A percentile compares a stretch with the other conserved stretches of the same genome.
phyloP scores from a whole-genome alignment of 1,140 invertebrate species.

The Hypsibius dujardini region DNA sequence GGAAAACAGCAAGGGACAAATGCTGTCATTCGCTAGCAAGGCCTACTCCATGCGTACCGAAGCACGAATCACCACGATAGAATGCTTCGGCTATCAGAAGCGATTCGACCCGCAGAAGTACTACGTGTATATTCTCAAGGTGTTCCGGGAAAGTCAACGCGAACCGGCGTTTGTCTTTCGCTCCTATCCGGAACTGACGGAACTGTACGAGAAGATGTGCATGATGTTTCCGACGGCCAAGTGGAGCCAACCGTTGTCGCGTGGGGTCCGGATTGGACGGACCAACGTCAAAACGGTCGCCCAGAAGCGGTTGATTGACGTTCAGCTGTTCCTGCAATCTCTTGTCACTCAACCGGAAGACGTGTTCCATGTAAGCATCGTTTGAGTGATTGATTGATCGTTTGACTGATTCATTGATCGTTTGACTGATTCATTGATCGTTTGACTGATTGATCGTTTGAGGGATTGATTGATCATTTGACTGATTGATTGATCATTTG shows the following conservation, averaged over 20 bases:
- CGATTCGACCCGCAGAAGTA: conserved; percentile 92
- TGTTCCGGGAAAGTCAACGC: conserved; percentile 61
- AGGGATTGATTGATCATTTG: neutral
- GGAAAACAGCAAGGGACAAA: conserved; percentile 55
- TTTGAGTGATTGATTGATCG: neutral
- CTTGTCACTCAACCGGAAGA: conserved; percentile 72
- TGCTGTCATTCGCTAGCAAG: conserved; percentile 79
- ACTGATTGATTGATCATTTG: neutral
- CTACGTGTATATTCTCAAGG: conserved; percentile 81
- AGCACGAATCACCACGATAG: conserved; percentile 64
- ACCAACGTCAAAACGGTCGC: conserved; percentile 87
- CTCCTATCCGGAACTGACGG: conserved; percentile 85
- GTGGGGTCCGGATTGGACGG: conserved; percentile 61
- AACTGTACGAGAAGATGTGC: conserved; percentile 84
- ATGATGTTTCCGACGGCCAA: conserved; percentile 73
- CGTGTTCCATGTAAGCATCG: conserved; percentile 42
- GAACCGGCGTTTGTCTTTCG: conserved; percentile 71
- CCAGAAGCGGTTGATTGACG: conserved; percentile 62
- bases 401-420: conserved; percentile 8
- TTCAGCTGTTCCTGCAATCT: conserved; percentile 66
- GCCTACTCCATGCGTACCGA: conserved; percentile 79
- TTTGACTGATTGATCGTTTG: neutral
- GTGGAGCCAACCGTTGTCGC: conserved; percentile 45
- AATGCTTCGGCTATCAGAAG: conserved; percentile 75
- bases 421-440: neutral